Percentiles rank a stretch among this genome's conserved stretches.
Evolutionary conservation across 2,888 invertebrate genomes (phyloP).

Genomic region (Notodonta ziczac): DNA sequence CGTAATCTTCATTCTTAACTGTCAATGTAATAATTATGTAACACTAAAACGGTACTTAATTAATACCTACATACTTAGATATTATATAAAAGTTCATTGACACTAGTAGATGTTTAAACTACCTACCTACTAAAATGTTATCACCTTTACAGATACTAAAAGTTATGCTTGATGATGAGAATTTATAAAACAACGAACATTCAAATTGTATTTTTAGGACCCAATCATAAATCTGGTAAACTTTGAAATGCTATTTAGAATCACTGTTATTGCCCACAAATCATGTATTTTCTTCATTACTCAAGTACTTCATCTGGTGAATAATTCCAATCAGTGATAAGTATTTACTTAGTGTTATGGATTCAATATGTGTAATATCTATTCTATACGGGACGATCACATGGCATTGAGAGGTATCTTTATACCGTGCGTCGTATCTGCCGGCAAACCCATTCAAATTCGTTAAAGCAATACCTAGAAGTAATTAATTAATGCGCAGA

Average conservation of each 20-base stretch:
- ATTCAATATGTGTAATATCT: background rate
- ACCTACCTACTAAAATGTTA: too few species aligned
- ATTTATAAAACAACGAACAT: constrained; percentile 75
- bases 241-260: constrained; percentile 28
- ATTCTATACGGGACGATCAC: background rate
- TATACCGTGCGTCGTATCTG: constrained; percentile 16
- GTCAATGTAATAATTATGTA: constrained; percentile 27
- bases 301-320: background rate
- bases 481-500: background rate
- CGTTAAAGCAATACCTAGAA: background rate
- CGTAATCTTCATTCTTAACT: constrained; percentile 35
- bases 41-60: constrained; percentile 26
- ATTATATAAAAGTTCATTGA: constrained; percentile 13
- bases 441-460: background rate
- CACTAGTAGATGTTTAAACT: constrained; percentile 14
- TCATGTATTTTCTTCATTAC: background rate
- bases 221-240: constrained; percentile 29
- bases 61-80: constrained; percentile 17
- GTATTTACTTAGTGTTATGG: constrained; percentile 10
- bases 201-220: constrained; percentile 59
- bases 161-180: constrained; percentile 39
- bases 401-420: background rate
- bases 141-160: constrained; percentile 22
- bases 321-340: constrained; percentile 23
- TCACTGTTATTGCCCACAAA: constrained; percentile 7